These are phyloP conservation scores for Mesaphorura yosii DNA, from an alignment of 1,140 invertebrate species.

Conservation along the genomic window DNA sequence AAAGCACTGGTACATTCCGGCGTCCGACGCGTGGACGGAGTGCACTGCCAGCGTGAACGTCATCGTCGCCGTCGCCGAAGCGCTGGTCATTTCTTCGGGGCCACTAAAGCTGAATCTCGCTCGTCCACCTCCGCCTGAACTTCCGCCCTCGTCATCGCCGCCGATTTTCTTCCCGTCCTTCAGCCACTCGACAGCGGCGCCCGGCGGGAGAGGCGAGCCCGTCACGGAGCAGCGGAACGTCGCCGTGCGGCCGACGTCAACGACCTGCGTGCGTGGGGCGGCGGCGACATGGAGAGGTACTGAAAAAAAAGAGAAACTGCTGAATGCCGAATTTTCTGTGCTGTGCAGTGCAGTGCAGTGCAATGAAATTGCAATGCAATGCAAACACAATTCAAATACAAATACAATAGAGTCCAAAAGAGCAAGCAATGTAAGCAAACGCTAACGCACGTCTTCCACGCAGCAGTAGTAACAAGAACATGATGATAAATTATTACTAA, in stretches of 20 bases:
- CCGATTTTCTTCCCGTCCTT: conserved; percentile 53
- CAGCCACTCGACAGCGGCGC: conserved; percentile 67
- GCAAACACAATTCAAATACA: background rate
- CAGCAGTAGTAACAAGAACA: background rate
- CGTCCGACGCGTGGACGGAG: conserved; percentile 59
- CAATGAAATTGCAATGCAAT: background rate
- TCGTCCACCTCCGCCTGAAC: too few relatives aligned
- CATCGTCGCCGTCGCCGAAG: too few relatives aligned
- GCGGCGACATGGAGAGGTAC: conserved; percentile 60
- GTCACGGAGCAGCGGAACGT: conserved; percentile 73
- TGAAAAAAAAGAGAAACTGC: conserved; percentile 34
- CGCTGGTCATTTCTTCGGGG: too few relatives aligned
- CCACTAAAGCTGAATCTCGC: too few relatives aligned
- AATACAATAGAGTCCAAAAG: too few relatives aligned
- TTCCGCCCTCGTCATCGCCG: too few relatives aligned
- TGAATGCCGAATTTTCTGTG: background rate
- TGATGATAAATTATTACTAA: background rate
- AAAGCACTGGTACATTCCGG: conserved; percentile 82
- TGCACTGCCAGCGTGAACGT: conserved; percentile 49
- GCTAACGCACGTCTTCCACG: background rate
- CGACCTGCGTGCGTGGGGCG: conserved; percentile 57
- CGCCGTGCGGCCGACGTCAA: conserved; percentile 68
- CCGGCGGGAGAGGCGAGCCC: conserved; percentile 61
- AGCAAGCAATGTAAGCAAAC: too few relatives aligned
- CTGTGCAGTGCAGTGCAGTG: background rate